Conservation (phyloP, 2,113 vertebrate species). For the Geococcyx californianus region DNA sequence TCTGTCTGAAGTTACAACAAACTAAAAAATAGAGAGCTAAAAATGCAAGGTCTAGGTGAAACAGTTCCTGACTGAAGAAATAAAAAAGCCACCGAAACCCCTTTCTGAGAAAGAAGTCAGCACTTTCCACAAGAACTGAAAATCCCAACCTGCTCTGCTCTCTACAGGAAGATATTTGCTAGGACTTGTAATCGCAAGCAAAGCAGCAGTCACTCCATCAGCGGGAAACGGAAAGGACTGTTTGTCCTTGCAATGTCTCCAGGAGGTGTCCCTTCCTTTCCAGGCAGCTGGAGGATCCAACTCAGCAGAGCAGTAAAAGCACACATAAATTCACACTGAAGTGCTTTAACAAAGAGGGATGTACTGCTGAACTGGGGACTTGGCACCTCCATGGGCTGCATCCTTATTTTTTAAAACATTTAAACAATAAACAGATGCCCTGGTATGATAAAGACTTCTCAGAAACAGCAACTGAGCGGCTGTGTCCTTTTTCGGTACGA, state of each 20-base stretch:
- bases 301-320: neutral
- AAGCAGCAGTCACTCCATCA: neutral
- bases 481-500: neutral
- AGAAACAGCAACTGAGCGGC: neutral
- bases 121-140: neutral
- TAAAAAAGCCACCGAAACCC: neutral
- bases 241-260: neutral
- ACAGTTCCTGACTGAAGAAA: neutral
- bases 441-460: neutral
- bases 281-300: neutral
- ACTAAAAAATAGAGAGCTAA: neutral
- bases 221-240: neutral
- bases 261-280: neutral
- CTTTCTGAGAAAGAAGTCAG: neutral
- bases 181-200: neutral
- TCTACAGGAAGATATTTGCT: slow-evolving; percentile 51
- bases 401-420: neutral
- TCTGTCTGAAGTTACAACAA: neutral
- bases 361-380: neutral
- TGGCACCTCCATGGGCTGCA: neutral
- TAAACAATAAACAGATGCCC: neutral
- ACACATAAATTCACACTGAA: rapidly evolving
- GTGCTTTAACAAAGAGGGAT: neutral
- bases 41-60: neutral
- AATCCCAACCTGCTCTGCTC: slow-evolving; percentile 56